phyloP scores from a whole-genome alignment of 2,113 vertebrate genomes.

The Phaethornis superciliosus region DNA sequence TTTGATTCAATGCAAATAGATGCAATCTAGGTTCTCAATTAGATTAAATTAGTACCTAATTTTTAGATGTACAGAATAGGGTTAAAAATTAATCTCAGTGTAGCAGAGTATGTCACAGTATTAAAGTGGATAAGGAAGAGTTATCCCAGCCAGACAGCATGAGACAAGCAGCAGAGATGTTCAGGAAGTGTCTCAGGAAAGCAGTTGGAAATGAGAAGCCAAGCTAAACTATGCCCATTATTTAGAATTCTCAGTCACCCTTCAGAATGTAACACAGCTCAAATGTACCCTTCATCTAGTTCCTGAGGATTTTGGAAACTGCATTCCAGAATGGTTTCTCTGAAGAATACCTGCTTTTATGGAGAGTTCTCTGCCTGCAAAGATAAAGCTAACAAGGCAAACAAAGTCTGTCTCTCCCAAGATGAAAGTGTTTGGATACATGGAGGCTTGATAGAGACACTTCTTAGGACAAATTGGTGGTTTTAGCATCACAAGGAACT shows the following conservation, averaged over 20 bases:
- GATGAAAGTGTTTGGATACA: neutral
- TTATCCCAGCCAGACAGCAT: neutral
- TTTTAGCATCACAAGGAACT: neutral
- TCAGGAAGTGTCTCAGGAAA: neutral
- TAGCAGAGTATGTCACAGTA: neutral
- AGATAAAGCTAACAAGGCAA: neutral
- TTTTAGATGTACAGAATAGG: neutral
- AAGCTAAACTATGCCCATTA: neutral
- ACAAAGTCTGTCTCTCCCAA: neutral
- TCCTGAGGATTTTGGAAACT: neutral
- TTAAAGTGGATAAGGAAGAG: neutral
- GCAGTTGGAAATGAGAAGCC: neutral
- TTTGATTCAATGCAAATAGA: neutral
- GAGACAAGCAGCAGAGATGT: neutral
- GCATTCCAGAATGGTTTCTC: neutral
- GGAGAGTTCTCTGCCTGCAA: neutral
- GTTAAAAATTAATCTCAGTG: neutral
- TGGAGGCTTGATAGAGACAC: neutral
- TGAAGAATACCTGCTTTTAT: neutral
- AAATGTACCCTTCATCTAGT: neutral
- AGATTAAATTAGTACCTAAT: neutral
- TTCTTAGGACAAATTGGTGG: neutral
- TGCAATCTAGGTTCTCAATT: neutral
- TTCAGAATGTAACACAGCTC: neutral
- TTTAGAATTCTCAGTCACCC: neutral